Evolutionary conservation across 2,888 invertebrate species (phyloP), one percentile per base, ranked within the genome.

Genomic region (Eristalinus sepulchralis): DNA sequence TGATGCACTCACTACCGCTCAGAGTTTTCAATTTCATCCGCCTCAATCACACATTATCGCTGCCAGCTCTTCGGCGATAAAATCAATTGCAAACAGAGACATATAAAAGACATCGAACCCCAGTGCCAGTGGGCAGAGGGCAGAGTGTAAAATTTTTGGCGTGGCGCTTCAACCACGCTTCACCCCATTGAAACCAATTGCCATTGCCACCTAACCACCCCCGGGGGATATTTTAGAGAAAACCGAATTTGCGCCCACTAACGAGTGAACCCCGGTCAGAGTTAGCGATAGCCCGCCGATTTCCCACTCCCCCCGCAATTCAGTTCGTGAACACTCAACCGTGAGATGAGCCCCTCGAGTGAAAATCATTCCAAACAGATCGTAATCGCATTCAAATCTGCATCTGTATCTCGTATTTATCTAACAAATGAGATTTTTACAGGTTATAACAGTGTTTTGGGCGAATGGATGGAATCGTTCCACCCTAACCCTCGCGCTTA

Each of bases 351-450:
- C 77, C 76, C 82, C 66, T 55, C 59, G 53, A 53, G 62, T 36
- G 6, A 60, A 76, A 71, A 33, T 70, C 39, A 72, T 68, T 34
- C 55, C 27, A 68, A 59, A 64, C 34, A 73, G 83, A 68, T 78
- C 67, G 57, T 72, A 78, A 77, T 82, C 71, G 53, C 71, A 59
- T 64, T 33, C 31, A 68, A 80, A 75, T 57, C 11, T 31, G 55
- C 24, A 31, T 22, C 66, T 27, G 31, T 33, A 31, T 27, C 36
- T 70, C 57, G 62, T 79, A 66, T 80, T 84, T 84, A 84, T 84
- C 62, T 76, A 76, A 64, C 66, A 84, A 80, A 80, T 80, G 80
- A 75, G 80, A 76, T 84, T 80, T 80, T 75, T 79, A 84, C 84
- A 80, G 80, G 80, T 84, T 76, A 70, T 80, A 71, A 83, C 68